phyloP scores from a whole-genome alignment of 2,888 invertebrate species.

The Apodemia mormo region DNA sequence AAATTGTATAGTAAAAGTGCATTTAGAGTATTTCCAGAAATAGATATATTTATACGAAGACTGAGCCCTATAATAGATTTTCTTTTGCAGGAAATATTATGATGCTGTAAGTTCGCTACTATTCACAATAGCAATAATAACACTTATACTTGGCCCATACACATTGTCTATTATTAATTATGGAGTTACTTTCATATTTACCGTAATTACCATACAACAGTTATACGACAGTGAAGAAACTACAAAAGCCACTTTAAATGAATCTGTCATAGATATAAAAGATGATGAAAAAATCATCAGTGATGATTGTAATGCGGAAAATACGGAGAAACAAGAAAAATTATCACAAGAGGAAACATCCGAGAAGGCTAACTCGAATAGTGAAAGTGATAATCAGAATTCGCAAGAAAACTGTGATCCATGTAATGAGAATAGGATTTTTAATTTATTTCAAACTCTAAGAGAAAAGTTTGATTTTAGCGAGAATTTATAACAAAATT shows the following conservation, averaged over 20 bases:
- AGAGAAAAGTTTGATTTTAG: slow-evolving; percentile 62
- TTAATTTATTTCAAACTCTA: slow-evolving; percentile 57
- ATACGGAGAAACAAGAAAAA: slow-evolving; percentile 29
- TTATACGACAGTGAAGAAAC: slow-evolving; percentile 52
- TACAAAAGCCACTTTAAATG: slow-evolving; percentile 7
- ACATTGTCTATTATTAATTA: slow-evolving; percentile 83
- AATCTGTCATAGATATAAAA: slow-evolving; percentile 21
- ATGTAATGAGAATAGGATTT: slow-evolving; percentile 65
- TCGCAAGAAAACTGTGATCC: slow-evolving; percentile 50
- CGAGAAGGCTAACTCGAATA: slow-evolving; percentile 25
- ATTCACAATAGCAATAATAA: slow-evolving; percentile 77
- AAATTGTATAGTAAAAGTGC: no score
- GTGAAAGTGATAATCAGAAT: slow-evolving; percentile 28
- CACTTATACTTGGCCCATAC: slow-evolving; percentile 82
- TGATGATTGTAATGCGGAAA: slow-evolving; percentile 25
- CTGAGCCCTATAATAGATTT: not conserved
- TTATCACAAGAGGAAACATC: slow-evolving; percentile 26
- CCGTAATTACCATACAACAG: slow-evolving; percentile 82
- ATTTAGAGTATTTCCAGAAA: not conserved
- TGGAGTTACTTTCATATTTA: slow-evolving; percentile 78
- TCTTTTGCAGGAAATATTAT: slow-evolving; percentile 72
- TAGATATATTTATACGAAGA: not conserved
- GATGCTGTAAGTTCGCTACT: slow-evolving; percentile 68
- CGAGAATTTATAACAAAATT: slow-evolving; percentile 39
- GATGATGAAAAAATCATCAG: slow-evolving; percentile 24